phyloP scores from a whole-genome alignment of 1,140 invertebrate species.

The Tetraneura akinire region DNA sequence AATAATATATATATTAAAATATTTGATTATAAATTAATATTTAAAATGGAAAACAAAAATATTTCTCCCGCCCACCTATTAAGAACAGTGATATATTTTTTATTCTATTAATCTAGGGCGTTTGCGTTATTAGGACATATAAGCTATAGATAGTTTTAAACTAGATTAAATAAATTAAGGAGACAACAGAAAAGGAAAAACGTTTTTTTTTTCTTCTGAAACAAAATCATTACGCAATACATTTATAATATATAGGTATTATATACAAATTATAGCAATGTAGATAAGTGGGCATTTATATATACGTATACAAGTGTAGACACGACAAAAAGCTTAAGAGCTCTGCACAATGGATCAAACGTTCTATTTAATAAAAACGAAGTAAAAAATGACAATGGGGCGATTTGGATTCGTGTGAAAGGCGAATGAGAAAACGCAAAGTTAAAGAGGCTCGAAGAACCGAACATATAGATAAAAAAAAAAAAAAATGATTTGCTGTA shows the following conservation, averaged over 20 bases:
- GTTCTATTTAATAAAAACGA: not conserved
- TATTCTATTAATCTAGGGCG: not conserved
- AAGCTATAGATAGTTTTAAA: not conserved
- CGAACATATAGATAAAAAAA: too few relatives aligned
- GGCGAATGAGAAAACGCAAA: not conserved
- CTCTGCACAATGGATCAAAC: slow-evolving; percentile 4
- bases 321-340: slow-evolving; percentile 16
- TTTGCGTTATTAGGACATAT: not conserved
- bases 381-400: not conserved
- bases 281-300: too few relatives aligned
- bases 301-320: not conserved
- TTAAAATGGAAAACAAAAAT: too few relatives aligned
- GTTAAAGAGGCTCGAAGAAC: not conserved
- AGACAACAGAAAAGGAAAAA: not conserved
- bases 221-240: not conserved
- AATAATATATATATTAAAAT: too few relatives aligned
- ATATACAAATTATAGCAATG: too few relatives aligned
- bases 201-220: not conserved
- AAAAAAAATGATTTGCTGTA: not conserved
- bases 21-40: too few relatives aligned
- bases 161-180: not conserved
- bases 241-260: too few relatives aligned
- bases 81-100: not conserved
- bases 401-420: slow-evolving; percentile 20
- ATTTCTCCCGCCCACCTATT: too few relatives aligned